Evolutionary conservation across 1,140 invertebrate genomes (phyloP).

Genomic region (Drosophila sturtevanti): DNA sequence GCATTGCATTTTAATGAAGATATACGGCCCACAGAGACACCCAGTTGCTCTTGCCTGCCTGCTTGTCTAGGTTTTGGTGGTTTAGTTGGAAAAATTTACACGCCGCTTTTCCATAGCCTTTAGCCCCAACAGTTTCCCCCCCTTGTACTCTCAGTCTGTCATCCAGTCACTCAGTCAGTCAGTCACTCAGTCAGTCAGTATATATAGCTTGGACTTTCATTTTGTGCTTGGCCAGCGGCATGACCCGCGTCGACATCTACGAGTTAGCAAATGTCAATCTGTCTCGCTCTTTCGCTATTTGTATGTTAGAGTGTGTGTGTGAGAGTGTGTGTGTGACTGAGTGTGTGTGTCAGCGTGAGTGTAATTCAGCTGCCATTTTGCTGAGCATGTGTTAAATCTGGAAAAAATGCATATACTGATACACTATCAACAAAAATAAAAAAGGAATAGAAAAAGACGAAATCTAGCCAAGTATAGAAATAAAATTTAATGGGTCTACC

Average conservation of each 20-base stretch:
- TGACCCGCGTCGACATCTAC: slow-evolving; percentile 52
- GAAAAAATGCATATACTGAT: slow-evolving; percentile 49
- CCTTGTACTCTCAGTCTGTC: slow-evolving; percentile 4
- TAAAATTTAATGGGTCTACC: slow-evolving; percentile 13
- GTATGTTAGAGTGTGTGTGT: not conserved
- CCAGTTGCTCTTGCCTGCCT: slow-evolving; percentile 30
- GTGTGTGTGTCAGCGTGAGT: slow-evolving; percentile 12
- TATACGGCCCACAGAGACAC: slow-evolving; percentile 47
- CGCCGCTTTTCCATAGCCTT: slow-evolving; percentile 20
- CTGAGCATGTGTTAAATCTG: slow-evolving; percentile 47
- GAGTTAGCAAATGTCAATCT: slow-evolving; percentile 45
- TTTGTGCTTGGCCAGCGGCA: slow-evolving; percentile 50
- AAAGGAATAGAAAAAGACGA: no score
- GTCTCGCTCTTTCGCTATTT: not conserved
- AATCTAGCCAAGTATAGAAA: no score
- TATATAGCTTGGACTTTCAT: slow-evolving; percentile 41
- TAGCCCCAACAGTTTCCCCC: not conserved
- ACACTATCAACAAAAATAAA: not conserved
- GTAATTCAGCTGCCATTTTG: slow-evolving; percentile 40
- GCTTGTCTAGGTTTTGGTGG: slow-evolving; percentile 22
- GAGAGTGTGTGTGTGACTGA: not conserved
- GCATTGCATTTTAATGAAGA: slow-evolving; percentile 80
- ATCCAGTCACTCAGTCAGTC: slow-evolving; percentile 26
- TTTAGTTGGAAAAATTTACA: slow-evolving; percentile 68
- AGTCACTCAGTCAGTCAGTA: slow-evolving; percentile 36